Percentiles rank a stretch among this genome's conserved stretches.
phyloP scores from a whole-genome alignment of 2,113 vertebrate species.

The Datnioides undecimradiatus region DNA sequence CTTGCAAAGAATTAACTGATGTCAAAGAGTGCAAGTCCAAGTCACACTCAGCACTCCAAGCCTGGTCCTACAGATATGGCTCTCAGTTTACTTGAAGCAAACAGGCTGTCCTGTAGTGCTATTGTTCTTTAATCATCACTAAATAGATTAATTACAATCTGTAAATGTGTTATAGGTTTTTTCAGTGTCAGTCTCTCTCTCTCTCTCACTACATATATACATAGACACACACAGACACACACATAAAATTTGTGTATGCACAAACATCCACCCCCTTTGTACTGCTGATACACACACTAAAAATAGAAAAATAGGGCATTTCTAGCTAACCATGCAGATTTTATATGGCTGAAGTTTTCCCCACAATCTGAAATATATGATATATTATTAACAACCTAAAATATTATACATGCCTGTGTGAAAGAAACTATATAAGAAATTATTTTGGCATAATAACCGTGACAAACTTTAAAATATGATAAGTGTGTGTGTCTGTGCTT shows the following conservation, averaged over 20 bases:
- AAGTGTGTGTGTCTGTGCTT: neutral
- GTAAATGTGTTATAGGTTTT: neutral
- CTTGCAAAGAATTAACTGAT: neutral
- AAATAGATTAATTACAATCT: neutral
- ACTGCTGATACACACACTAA: neutral
- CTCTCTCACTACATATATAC: too few species aligned
- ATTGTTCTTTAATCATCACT: neutral
- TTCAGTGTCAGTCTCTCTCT: too few species aligned
- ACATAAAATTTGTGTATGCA: neutral
- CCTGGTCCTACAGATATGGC: neutral
- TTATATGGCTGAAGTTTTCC: neutral
- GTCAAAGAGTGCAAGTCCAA: conserved; percentile 14
- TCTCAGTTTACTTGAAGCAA: neutral
- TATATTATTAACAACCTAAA: neutral
- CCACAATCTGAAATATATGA: neutral
- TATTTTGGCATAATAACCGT: neutral
- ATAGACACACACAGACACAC: too few species aligned
- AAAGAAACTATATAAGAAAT: neutral
- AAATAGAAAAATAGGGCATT: neutral
- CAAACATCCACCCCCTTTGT: neutral
- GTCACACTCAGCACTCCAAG: neutral
- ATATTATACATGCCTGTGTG: neutral
- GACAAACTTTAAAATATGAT: neutral
- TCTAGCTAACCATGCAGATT: neutral
- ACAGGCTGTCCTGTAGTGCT: neutral